Percentiles rank a stretch among this genome's conserved stretches.
phyloP scores from a whole-genome alignment of 1,140 invertebrate genomes.

The Macrotrachela quadricornifera region DNA sequence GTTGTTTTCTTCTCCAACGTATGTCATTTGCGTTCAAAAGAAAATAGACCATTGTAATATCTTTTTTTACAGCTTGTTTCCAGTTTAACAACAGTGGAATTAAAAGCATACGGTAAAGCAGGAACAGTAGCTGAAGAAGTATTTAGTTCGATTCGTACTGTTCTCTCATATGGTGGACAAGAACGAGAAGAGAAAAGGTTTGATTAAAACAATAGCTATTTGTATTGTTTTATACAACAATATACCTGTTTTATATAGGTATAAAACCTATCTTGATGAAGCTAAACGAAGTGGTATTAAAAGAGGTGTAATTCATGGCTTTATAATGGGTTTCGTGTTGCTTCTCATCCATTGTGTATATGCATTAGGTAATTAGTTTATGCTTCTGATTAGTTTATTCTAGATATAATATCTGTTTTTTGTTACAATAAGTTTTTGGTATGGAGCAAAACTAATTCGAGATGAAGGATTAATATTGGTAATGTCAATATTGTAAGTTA shows the following conservation, averaged over 20 bases:
- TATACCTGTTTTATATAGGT: too few species aligned
- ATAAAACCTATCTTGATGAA: too few species aligned
- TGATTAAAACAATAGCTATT: neutral
- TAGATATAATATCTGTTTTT: too few species aligned
- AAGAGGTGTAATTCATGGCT: too few species aligned
- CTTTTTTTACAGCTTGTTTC: constrained; percentile 7
- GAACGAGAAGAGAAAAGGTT: constrained; percentile 23
- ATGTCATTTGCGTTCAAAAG: neutral
- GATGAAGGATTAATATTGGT: constrained; percentile 3
- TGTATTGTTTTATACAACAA: too few species aligned
- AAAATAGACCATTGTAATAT: neutral
- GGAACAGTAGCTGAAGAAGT: constrained; percentile 30
- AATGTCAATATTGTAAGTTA: constrained; percentile 1
- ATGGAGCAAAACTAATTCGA: neutral
- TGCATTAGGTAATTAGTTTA: too few species aligned
- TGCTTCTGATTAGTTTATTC: too few species aligned
- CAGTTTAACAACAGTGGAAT: constrained; percentile 15
- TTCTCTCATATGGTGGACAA: constrained; percentile 28
- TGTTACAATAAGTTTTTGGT: neutral
- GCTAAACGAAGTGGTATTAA: too few species aligned
- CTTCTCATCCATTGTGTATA: too few species aligned
- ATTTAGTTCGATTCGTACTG: constrained; percentile 25
- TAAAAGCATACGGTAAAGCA: constrained; percentile 26
- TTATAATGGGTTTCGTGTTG: too few species aligned
- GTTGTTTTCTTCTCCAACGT: constrained; percentile 21